Percentiles rank a stretch among this genome's conserved stretches.
Evolutionary conservation across 92 coral and sea anemone species (phyloP).

Genomic region (Zoanthus gigantus): DNA sequence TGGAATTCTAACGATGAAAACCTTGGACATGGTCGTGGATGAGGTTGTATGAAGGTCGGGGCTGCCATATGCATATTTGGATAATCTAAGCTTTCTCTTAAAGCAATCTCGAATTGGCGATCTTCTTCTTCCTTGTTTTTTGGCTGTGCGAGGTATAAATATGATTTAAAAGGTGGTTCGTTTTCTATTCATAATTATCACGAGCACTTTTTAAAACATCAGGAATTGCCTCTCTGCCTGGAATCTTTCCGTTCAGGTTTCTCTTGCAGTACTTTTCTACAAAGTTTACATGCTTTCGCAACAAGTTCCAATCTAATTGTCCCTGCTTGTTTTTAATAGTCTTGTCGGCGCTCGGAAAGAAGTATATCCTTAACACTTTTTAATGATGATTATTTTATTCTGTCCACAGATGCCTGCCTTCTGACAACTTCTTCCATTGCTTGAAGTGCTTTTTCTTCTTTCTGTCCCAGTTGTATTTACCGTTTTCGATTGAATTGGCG

Average conservation of each 20-base stretch:
- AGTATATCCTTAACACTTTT: slow-evolving; percentile 26
- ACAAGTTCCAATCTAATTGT: slow-evolving; percentile 53
- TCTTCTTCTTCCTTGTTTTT: no score
- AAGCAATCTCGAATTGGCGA: no score
- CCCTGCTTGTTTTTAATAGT: slow-evolving; percentile 28
- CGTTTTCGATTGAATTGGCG: slow-evolving; percentile 50
- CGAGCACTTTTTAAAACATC: slow-evolving; percentile 39
- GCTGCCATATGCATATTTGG: no score
- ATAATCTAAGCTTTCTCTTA: no score
- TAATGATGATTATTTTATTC: slow-evolving; percentile 8
- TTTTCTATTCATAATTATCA: slow-evolving; percentile 18
- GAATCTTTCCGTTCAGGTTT: slow-evolving; percentile 52
- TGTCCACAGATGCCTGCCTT: slow-evolving; percentile 1
- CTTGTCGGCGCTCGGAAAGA: slow-evolving; percentile 10
- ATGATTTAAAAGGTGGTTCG: no score
- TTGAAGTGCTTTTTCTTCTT: slow-evolving; percentile 43
- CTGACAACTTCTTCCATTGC: not conserved
- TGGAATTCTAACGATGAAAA: no score
- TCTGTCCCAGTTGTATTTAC: slow-evolving; percentile 17
- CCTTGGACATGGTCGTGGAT: no score
- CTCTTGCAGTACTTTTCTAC: slow-evolving; percentile 66
- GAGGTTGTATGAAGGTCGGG: no score
- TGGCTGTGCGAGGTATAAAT: no score
- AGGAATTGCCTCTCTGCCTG: slow-evolving; percentile 51
- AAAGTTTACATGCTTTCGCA: slow-evolving; percentile 57